A percentile compares a stretch with the other conserved stretches of the same genome.
phyloP scores from a whole-genome alignment of 1,140 invertebrate species.

The Homalodisca vitripennis region DNA sequence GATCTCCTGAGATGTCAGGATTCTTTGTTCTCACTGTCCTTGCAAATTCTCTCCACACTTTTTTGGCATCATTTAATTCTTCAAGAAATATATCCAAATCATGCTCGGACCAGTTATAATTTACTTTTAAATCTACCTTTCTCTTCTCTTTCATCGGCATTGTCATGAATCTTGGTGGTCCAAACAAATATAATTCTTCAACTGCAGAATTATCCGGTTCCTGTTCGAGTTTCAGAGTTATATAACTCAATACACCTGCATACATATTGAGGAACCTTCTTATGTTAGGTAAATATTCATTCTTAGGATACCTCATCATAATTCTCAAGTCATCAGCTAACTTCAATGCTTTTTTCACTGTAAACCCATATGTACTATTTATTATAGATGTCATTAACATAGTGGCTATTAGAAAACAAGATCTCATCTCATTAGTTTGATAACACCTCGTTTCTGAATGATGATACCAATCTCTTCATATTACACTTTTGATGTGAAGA shows the following conservation, averaged over 20 bases:
- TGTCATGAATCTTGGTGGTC: conserved; percentile 1
- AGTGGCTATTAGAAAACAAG: no score
- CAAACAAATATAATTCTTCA: conserved; percentile 2
- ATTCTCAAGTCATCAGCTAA: not conserved
- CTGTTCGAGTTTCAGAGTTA: not conserved
- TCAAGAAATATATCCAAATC: conserved; percentile 1
- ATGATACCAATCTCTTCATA: no score
- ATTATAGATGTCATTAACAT: no score
- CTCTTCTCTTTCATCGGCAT: conserved; percentile 9
- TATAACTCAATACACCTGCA: not conserved
- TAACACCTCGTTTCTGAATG: no score
- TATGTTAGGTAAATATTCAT: conserved; percentile 6
- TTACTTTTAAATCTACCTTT: not conserved
- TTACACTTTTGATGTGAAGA: no score
- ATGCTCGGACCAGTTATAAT: not conserved
- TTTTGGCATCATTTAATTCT: conserved; percentile 9
- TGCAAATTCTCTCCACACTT: conserved; percentile 6
- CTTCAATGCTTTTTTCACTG: not conserved
- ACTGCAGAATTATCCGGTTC: not conserved
- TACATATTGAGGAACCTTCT: conserved; percentile 2
- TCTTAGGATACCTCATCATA: conserved; percentile 10
- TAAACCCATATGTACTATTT: no score
- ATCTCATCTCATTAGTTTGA: no score
- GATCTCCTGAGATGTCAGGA: not conserved
- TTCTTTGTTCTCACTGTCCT: not conserved